Base-by-base conservation (phyloP, 2,888 invertebrate genomes). In the Tetheella fluctuosa region DNA sequence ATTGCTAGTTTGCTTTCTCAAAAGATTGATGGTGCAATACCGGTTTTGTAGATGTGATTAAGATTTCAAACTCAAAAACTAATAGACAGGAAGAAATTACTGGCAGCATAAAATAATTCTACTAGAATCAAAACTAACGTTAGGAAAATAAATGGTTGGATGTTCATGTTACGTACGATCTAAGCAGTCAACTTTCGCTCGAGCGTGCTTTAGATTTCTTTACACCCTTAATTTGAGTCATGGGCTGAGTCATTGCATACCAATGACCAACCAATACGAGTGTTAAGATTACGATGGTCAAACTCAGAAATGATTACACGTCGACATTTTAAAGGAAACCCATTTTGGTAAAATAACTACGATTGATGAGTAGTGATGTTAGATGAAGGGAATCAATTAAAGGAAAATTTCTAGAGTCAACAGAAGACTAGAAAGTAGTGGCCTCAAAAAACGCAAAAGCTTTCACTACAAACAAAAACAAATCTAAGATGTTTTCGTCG, bases 181-280 rank as follows among this genome's bases (percentile, higher is more conserved):
- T 17, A 4, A 28, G 10, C 30, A 54, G 23, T 28, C 5, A 30
- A 13, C 10, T 20, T 17, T 34, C 34, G 23, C 12, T 23, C 20
- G 10, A 30, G 20, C 12, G 34, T 34, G 34, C 20, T 10, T 34
- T 17, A 8, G 34, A 34, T 37, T 55, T 34, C 34, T 55, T 55
- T 55, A 34, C 37, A 55, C 37, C 34, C 55, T 37, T 20, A 28
- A 63, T 65, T 71, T 85, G 85, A 85, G 69, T 85, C 85, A 85
- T 66, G 59, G 61, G 54, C 63, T 84, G 82, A 85, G 71, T 85
- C 84, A 85, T 66, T 68, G 69, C 75, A 73, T 73, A 67, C 74
- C 70, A 62, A 59, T 68, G 67, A 71, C 67, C 69, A 61, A 62
- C 57, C 63, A 60, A 64, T 67, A 37, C 59, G 59, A 63, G 54